Percentiles rank a stretch among this genome's conserved stretches.
phyloP scores from a whole-genome alignment of 2,113 vertebrate genomes.

The Stomatorhinus ivindoensis region DNA sequence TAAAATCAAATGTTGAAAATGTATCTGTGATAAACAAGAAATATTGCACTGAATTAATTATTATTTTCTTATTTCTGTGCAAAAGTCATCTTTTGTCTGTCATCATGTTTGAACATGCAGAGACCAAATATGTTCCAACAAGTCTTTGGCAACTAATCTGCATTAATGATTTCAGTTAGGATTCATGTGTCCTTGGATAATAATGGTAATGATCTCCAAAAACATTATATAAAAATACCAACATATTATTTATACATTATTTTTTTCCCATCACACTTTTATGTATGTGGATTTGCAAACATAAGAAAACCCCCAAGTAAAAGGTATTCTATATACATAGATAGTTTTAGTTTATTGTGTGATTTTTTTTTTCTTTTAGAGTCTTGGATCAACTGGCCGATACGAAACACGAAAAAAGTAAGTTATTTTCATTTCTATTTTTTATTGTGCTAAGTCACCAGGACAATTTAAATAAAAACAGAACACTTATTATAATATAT shows the following conservation, averaged over 20 bases:
- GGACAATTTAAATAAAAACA: background rate
- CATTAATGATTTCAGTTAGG: background rate
- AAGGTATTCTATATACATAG: background rate
- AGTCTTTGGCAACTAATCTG: background rate
- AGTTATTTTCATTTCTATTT: constrained; percentile 36
- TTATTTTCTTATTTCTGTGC: background rate
- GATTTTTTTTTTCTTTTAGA: constrained; percentile 41
- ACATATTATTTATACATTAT: background rate
- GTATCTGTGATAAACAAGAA: background rate
- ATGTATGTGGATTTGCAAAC: background rate
- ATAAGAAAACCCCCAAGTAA: background rate
- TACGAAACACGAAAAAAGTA: constrained; percentile 58
- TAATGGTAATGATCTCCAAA: background rate
- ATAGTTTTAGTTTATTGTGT: background rate
- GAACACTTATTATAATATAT: background rate
- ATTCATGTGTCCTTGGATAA: background rate
- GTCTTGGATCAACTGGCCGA: constrained; percentile 44
- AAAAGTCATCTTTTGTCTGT: background rate
- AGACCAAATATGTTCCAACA: background rate
- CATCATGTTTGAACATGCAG: background rate
- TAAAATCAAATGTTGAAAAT: background rate
- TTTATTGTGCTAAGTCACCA: background rate
- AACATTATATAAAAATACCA: background rate
- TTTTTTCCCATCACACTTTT: background rate
- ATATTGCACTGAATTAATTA: background rate